Base-by-base conservation (phyloP, 2,888 invertebrate genomes). In the Blastobasis adustella region DNA sequence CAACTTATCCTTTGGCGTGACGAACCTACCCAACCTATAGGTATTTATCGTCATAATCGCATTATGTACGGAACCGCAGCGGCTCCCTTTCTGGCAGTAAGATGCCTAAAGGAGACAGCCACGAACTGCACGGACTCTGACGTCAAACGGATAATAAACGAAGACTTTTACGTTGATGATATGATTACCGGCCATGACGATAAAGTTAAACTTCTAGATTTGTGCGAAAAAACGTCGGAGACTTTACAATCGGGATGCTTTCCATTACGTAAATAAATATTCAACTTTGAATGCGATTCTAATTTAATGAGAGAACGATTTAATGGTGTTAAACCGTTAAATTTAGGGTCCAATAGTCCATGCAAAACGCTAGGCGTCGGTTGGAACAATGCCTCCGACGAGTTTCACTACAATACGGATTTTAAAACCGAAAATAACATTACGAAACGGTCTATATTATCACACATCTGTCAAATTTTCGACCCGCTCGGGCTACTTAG, bases 1-100 rank as follows among this genome's bases (percentile, higher is more conserved):
- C 71, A 71, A 44, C 47, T 60, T 37, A 69, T 71, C 0, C 47
- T 69, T 2, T 73, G 69, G 66, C 52, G 66, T 5, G 57, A 59
- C 5, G 52, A 54, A 9, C 47, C 51, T 3, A 38, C 47, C 3
- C 52, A 61, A 5, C 55, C 59, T 4, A 10, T 63, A 10, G 9
- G 54, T 9, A 50, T 59, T 6, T 66, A 58, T 48, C 60, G 47
- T 9, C 44, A 54, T 7, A 56, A 59, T 44, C 54, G 55, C 1
- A 55, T 55, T 0, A 52, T 52, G 2, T 66, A 63, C 49, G 58
- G 23, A 23, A 23, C 57, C 7, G 54, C 62, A 4, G 59, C 63
- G 4, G 65, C 66, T n/a, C 65, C 66, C 5, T 67, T 54, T 47
- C 49, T 66, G 6, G 62, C 60, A 40, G 58, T 59, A 5, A 51